Conservation (phyloP, 2,113 vertebrate species). For the Eulacestoma nigropectus region DNA sequence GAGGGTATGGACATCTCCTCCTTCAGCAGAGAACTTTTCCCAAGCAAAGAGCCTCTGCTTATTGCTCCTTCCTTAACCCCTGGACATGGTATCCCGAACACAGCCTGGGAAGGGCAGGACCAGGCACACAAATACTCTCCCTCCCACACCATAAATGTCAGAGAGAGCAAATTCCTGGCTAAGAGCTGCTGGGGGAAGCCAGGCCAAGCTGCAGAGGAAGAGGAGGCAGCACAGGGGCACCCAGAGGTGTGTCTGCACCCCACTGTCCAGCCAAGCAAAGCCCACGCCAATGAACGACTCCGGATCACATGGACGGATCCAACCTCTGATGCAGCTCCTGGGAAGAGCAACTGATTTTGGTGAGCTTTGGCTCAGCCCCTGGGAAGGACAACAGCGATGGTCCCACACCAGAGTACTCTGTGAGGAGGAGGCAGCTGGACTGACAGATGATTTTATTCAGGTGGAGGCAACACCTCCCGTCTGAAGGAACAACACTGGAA, state of each 20-base stretch:
- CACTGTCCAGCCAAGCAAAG: not conserved
- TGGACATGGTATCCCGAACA: not conserved
- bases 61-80: not conserved
- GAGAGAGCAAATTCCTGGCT: not conserved
- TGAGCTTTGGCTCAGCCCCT: not conserved
- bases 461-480: not conserved
- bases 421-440: not conserved
- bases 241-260: not conserved
- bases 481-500: not conserved
- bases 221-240: not conserved
- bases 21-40: not conserved
- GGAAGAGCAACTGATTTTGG: not conserved
- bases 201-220: not conserved
- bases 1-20: not conserved
- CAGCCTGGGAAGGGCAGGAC: not conserved
- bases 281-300: not conserved
- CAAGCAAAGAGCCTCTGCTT: not conserved
- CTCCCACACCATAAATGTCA: not conserved
- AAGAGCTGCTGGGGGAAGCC: not conserved
- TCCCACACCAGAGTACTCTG: not conserved
- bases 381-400: accelerated
- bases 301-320: not conserved
- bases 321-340: not conserved
- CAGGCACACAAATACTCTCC: not conserved
- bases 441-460: not conserved